Evolutionary conservation across 2,888 invertebrate genomes (phyloP).

Genomic region (Pocota personata): DNA sequence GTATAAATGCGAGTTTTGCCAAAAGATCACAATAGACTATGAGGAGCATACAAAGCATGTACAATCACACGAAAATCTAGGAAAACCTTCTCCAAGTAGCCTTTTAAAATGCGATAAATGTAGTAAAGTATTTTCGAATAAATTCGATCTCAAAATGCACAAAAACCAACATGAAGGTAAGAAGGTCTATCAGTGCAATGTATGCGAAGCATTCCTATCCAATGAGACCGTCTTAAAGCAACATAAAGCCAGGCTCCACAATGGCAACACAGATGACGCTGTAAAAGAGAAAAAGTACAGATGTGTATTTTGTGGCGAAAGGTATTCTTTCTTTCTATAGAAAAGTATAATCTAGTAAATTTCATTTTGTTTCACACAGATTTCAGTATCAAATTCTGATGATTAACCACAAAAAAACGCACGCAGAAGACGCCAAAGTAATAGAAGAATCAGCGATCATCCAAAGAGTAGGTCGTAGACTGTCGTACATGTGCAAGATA

Average conservation of each 20-base stretch:
- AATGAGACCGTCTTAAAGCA: slow-evolving; percentile 6
- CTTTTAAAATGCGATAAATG: slow-evolving; percentile 47
- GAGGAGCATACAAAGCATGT: slow-evolving; percentile 28
- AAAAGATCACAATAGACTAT: slow-evolving; percentile 19
- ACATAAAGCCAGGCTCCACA: slow-evolving; percentile 41
- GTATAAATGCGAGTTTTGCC: slow-evolving; percentile 28
- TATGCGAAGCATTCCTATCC: slow-evolving; percentile 32
- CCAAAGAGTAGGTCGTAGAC: slow-evolving; percentile 6
- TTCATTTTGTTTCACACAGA: slow-evolving; percentile 23
- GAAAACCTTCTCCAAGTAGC: not conserved
- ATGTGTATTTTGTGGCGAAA: slow-evolving; percentile 49
- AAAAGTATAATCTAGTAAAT: not conserved
- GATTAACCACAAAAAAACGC: slow-evolving; percentile 60
- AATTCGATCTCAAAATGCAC: slow-evolving; percentile 39
- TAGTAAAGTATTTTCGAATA: slow-evolving; percentile 17
- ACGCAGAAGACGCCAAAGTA: slow-evolving; percentile 25
- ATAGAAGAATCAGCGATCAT: slow-evolving; percentile 38
- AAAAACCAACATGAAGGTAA: slow-evolving; percentile 25
- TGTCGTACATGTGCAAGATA: slow-evolving; percentile 34
- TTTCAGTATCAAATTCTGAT: slow-evolving; percentile 57
- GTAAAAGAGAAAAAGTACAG: slow-evolving; percentile 4
- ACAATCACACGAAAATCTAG: slow-evolving; percentile 1
- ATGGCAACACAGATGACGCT: not conserved
- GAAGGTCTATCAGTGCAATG: slow-evolving; percentile 32
- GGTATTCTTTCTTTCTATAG: not conserved